Evolutionary conservation across 1,140 invertebrate species (phyloP).

Genomic region (Dreissena rostriformis): DNA sequence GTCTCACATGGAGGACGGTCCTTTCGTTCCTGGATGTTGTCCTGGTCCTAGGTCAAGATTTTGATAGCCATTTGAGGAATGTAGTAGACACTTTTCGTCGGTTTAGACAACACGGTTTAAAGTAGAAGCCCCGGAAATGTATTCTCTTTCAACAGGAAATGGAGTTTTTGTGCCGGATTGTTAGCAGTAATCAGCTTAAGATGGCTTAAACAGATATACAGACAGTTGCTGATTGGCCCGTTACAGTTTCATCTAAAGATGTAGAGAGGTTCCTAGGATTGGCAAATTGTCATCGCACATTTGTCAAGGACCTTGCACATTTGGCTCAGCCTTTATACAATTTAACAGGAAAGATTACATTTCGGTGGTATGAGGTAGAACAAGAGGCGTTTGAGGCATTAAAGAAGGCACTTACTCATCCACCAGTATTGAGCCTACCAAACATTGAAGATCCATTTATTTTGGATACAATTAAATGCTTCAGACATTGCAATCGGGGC

Average conservation of each 20-base stretch:
- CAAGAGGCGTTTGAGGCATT: constrained; percentile 7
- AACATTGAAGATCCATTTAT: not conserved
- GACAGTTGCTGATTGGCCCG: not conserved
- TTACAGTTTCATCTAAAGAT: not conserved
- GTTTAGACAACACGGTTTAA: not conserved
- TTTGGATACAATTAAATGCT: not conserved
- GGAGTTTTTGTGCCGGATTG: not conserved
- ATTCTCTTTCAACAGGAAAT: not conserved
- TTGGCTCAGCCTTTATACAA: constrained; percentile 1
- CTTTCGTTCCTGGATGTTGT: not conserved
- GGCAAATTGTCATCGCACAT: not conserved
- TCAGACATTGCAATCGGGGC: constrained; percentile 16
- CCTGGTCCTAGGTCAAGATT: not conserved
- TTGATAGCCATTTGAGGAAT: not conserved
- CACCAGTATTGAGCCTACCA: constrained; percentile 3
- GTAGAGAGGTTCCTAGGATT: not conserved
- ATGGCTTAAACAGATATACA: not conserved
- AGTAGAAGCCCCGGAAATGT: not conserved
- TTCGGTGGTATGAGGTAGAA: constrained; percentile 12
- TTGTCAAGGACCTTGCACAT: not conserved
- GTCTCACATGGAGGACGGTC: constrained; percentile 21
- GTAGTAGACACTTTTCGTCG: not conserved
- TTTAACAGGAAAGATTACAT: not conserved
- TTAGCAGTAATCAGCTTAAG: not conserved
- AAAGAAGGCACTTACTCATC: not conserved